A percentile compares a stretch with the other conserved stretches of the same genome.
Conservation (phyloP, 2,797 vertebrate species). For the Danio albolineatus region DNA sequence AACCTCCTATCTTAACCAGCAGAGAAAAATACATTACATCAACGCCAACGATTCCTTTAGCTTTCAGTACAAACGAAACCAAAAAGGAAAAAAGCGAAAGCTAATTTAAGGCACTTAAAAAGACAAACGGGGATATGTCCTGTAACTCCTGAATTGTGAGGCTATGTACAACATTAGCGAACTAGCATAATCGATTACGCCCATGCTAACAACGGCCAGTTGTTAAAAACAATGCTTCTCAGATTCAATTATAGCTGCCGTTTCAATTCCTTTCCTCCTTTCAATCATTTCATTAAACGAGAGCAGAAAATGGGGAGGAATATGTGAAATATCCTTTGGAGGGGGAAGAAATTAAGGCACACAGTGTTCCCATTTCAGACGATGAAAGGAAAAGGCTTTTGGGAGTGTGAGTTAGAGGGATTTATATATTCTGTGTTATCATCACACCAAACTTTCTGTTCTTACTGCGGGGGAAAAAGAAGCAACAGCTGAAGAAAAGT, state of each 20-base stretch:
- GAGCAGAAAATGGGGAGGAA: background rate
- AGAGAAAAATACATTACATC: slow-evolving; percentile 20
- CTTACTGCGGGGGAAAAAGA: background rate
- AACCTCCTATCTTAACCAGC: background rate
- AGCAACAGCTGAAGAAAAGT: background rate
- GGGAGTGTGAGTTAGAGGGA: slow-evolving; percentile 4
- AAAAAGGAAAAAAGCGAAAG: background rate
- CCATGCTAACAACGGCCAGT: slow-evolving; percentile 35
- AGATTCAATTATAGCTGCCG: slow-evolving; percentile 61
- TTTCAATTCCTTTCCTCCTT: slow-evolving; percentile 39
- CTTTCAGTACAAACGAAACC: slow-evolving; percentile 2
- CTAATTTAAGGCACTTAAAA: slow-evolving; percentile 41
- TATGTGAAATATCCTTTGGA: slow-evolving; percentile 17
- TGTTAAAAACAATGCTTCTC: slow-evolving; percentile 39
- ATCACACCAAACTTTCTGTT: slow-evolving; percentile 9
- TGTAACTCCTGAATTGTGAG: slow-evolving; percentile 41
- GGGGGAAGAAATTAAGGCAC: slow-evolving; percentile 21
- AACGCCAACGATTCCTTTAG: background rate
- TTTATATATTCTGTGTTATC: background rate
- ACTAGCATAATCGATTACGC: slow-evolving; percentile 27
- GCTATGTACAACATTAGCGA: slow-evolving; percentile 49
- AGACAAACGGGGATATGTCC: background rate
- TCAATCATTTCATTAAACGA: slow-evolving; percentile 5
- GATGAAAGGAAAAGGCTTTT: slow-evolving; percentile 37
- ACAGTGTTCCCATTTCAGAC: slow-evolving; percentile 25